These are phyloP conservation scores for Serinus canaria DNA, from an alignment of 2,113 vertebrate species.

Conservation along the genomic window DNA sequence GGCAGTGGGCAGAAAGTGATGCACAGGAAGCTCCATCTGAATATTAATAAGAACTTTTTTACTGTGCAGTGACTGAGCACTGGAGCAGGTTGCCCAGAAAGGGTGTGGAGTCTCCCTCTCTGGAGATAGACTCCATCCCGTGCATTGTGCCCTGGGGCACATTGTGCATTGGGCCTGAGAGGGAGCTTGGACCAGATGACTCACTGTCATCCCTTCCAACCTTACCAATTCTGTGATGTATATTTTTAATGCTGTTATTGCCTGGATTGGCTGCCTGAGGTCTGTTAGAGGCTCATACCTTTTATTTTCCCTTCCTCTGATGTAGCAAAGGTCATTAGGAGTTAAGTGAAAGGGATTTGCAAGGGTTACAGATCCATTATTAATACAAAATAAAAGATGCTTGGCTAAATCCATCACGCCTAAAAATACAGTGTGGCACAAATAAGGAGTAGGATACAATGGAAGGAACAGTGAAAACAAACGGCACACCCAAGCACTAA, in stretches of 20 bases:
- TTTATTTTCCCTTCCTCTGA: not conserved
- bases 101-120: not conserved
- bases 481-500: not conserved
- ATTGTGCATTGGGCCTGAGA: not conserved
- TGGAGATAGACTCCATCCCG: not conserved
- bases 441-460: not conserved
- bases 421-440: not conserved
- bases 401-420: not conserved
- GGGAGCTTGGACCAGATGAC: not conserved
- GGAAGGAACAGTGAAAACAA: not conserved
- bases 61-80: not conserved
- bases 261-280: not conserved
- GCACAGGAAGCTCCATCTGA: not conserved
- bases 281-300: not conserved
- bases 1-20: not conserved
- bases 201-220: not conserved
- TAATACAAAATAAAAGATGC: not conserved
- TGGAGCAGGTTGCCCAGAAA: not conserved
- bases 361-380: not conserved
- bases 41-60: not conserved
- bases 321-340: not conserved
- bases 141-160: not conserved
- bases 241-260: not conserved
- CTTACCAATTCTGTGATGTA: not conserved
- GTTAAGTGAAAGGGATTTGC: not conserved